Base-by-base conservation (phyloP, 92 coral and sea anemone species). In the Heliopora coerulea region DNA sequence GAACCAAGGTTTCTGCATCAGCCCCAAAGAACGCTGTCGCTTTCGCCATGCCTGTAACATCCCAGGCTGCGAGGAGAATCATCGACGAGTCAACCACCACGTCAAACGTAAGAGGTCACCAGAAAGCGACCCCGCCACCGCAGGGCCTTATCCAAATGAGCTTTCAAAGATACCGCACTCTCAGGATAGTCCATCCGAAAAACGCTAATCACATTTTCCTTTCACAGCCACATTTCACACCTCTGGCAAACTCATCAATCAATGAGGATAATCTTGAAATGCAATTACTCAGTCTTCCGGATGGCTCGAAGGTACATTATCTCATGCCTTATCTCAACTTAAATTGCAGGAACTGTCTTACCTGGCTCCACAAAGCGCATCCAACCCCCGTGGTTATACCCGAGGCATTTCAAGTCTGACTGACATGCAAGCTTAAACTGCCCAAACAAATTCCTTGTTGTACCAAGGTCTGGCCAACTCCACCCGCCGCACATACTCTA, bases 1-100 rank as follows among this genome's bases (percentile, higher is more conserved):
- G 72, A 65, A 65, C 46, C 24, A 41, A 12, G 72, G 72, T 28
- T 28, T 25, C 17, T 61, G 72, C 15, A 26, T 25, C 72, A 40
- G 72, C 72, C 29, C 29, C 5, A 41, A 40, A 5, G 28, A 44
- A 14, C 18, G 20, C 14, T 65, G 72, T 26, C 72, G 54, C 2
- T 65, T 14, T 42, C 31, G 54, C 19, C 72, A 65, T 34, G 12
- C 34, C 54, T 65, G 72, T 21, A 19, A 25, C 41, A 10, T 41
- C 72, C 56, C 72, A 10, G 14, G 12, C 1, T 41, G 72, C 30
- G 17, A 65, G 0, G 56, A 23, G 30, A 8, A 5, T 7, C 72
- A 65, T 34, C 72, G 72, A 18, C 56, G 46, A 1, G 12, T 65
- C 56, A 39, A 44, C 1, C 72, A 65, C 15, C 54, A 65, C 4